Evolutionary conservation across 2,797 vertebrate species (phyloP).

Genomic region (Acanthopagrus latus): DNA sequence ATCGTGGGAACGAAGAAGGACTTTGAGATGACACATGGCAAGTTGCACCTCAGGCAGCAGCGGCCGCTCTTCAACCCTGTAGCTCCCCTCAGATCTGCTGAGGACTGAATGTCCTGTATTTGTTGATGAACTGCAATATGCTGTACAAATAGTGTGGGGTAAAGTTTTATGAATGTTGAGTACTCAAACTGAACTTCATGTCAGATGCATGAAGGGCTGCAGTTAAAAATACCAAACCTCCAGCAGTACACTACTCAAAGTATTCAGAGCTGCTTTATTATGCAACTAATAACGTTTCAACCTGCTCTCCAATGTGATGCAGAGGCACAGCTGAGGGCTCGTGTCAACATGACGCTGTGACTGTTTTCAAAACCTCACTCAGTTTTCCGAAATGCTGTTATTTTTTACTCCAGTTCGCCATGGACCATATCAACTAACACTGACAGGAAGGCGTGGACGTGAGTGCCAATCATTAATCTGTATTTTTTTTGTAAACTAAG

Average conservation of each 20-base stretch:
- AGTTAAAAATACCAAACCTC: neutral
- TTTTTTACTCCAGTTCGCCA: neutral
- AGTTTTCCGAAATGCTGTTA: neutral
- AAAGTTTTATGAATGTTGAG: neutral
- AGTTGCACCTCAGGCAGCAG: conserved; percentile 85
- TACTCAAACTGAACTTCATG: neutral
- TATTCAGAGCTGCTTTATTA: neutral
- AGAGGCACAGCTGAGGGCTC: neutral
- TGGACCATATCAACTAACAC: neutral
- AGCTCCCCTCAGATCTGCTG: conserved; percentile 80
- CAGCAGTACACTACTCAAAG: neutral
- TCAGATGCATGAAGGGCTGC: neutral
- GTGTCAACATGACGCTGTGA: neutral
- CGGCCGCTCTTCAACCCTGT: conserved; percentile 91
- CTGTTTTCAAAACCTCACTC: neutral
- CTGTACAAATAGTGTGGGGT: too few species aligned
- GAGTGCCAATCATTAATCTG: neutral
- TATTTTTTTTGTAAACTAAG: neutral
- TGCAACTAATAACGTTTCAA: neutral
- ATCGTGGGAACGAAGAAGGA: conserved; percentile 92
- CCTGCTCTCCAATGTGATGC: neutral
- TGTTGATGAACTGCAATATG: neutral
- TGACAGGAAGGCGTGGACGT: neutral
- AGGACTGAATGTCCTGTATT: conserved; percentile 79
- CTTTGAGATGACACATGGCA: conserved; percentile 88